Evolutionary conservation across 2,888 invertebrate species (phyloP).

Genomic region (Zhengitettix transpicula): DNA sequence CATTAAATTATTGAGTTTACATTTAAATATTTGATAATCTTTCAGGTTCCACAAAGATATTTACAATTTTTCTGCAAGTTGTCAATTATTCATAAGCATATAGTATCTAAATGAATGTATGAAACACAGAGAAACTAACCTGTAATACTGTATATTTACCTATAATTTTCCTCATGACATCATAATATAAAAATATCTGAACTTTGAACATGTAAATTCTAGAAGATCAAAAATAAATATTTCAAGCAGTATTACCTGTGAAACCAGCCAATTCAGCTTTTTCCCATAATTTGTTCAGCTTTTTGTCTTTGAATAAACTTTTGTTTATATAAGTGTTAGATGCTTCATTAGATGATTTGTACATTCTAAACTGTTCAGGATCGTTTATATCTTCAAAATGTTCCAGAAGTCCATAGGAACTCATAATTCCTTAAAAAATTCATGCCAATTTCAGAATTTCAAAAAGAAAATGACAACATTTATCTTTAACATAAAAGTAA

Average conservation of each 20-base stretch:
- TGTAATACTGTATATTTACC: no score
- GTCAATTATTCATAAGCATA: no score
- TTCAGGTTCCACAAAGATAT: no score
- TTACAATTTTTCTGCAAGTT: no score
- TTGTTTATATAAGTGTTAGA: conserved; percentile 40
- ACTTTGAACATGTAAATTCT: no score
- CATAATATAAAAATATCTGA: no score
- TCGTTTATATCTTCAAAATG: conserved; percentile 57
- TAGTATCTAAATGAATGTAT: no score
- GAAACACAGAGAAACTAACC: no score
- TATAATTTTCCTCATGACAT: no score
- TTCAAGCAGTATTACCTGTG: conserved; percentile 28
- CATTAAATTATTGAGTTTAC: no score
- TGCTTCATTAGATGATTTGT: conserved; percentile 32
- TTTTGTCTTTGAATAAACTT: conserved; percentile 75
- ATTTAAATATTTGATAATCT: no score
- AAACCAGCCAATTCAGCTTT: conserved; percentile 83
- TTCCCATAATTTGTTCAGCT: conserved; percentile 74
- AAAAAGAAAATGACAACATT: background rate
- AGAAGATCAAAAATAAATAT: no score
- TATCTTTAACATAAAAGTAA: background rate
- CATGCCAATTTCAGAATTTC: background rate
- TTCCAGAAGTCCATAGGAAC: conserved; percentile 59
- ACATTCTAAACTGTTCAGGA: conserved; percentile 36
- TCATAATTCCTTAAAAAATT: conserved; percentile 46